phyloP scores from a whole-genome alignment of 2,113 vertebrate genomes.

The Heteronetta atricapilla region DNA sequence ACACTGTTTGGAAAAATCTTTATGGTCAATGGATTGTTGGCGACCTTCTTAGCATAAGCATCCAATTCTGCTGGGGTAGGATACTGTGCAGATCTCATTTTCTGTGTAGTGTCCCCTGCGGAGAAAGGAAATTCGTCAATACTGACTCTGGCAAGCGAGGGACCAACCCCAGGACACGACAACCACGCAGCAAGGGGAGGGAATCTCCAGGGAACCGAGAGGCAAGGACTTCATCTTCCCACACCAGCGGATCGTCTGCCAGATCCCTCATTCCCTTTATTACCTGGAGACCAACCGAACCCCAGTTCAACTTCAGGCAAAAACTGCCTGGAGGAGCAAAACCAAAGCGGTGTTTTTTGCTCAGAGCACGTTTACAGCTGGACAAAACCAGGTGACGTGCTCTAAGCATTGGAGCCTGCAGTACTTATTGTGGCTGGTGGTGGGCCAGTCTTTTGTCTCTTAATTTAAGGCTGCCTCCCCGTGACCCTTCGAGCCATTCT shows the following conservation, averaged over 20 bases:
- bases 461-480: background rate
- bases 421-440: background rate
- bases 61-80: constrained; percentile 99
- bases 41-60: constrained; percentile 99
- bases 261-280: constrained; percentile 8
- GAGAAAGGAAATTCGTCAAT: constrained; percentile 61
- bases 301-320: background rate
- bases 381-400: background rate
- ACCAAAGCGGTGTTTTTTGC: background rate
- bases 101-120: constrained; percentile 99
- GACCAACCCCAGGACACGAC: constrained; percentile 38
- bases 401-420: background rate
- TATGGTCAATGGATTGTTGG: constrained; percentile 98
- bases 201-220: constrained; percentile 14
- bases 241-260: background rate
- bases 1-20: constrained; percentile 99
- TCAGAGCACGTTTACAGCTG: background rate
- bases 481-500: background rate
- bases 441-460: background rate
- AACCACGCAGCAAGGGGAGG: background rate
- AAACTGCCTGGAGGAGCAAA: background rate
- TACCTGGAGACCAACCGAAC: background rate
- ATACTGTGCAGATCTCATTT: constrained; percentile 99
- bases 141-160: background rate
- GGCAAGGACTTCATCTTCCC: constrained; percentile 29